Percentiles rank a stretch among this genome's conserved stretches.
These are phyloP conservation scores for Sebastes cheni DNA, from an alignment of 2,797 vertebrate genomes.

Conservation along the genomic window DNA sequence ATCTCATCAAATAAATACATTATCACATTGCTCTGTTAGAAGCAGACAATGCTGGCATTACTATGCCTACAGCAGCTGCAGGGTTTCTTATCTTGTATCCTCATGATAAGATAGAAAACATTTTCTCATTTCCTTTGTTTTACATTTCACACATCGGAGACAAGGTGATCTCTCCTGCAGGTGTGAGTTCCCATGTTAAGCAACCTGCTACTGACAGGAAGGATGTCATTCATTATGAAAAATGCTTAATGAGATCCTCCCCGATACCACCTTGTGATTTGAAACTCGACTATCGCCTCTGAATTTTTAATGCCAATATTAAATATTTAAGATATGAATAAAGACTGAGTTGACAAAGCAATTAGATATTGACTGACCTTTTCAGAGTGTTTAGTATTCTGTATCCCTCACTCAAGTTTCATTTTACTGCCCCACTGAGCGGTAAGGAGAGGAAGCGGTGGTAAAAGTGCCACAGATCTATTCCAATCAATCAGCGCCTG, in stretches of 20 bases:
- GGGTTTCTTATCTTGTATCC: slow-evolving; percentile 56
- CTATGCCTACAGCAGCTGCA: slow-evolving; percentile 32
- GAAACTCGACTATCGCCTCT: slow-evolving; percentile 43
- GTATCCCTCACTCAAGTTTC: slow-evolving; percentile 46
- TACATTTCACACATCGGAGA: slow-evolving; percentile 62
- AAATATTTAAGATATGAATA: slow-evolving; percentile 77
- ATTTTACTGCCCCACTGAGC: slow-evolving; percentile 36
- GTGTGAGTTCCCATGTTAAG: slow-evolving; percentile 66
- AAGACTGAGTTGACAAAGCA: slow-evolving; percentile 76
- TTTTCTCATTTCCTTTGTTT: slow-evolving; percentile 72
- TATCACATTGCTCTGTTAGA: slow-evolving; percentile 45
- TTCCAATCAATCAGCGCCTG: slow-evolving; percentile 48
- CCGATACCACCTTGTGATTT: slow-evolving; percentile 39
- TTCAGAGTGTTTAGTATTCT: slow-evolving; percentile 69
- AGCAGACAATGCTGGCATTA: slow-evolving; percentile 36
- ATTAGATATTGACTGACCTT: slow-evolving; percentile 78
- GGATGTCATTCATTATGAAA: slow-evolving; percentile 72
- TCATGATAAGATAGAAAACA: slow-evolving; percentile 58
- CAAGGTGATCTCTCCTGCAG: slow-evolving; percentile 50
- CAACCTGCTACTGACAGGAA: slow-evolving; percentile 55
- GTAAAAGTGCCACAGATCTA: slow-evolving; percentile 36
- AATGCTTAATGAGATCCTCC: slow-evolving; percentile 67
- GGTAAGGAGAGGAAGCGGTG: slow-evolving; percentile 25
- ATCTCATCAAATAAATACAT: slow-evolving; percentile 61
- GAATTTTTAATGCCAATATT: slow-evolving; percentile 65